These are phyloP conservation scores for Ciconia nigra DNA, from an alignment of 2,797 vertebrate genomes.

Conservation along the genomic window DNA sequence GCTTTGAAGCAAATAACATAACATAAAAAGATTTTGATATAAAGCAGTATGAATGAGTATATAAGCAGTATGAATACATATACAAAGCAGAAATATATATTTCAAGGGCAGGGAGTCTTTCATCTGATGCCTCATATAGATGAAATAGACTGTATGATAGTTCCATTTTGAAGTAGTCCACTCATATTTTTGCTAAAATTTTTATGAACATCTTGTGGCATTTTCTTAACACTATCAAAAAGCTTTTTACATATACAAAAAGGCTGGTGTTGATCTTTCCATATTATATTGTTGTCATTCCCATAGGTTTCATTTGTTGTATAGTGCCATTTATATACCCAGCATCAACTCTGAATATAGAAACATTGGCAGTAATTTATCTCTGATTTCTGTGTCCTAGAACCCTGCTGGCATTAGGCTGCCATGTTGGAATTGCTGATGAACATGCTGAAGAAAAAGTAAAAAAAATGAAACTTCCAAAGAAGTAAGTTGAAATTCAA, in stretches of 20 bases:
- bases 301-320: not conserved
- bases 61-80: not conserved
- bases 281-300: not conserved
- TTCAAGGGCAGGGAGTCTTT: not conserved
- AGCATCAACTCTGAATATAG: not conserved
- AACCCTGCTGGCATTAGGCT: conserved; percentile 91
- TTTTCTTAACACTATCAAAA: not conserved
- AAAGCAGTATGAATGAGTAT: not conserved
- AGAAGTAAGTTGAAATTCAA: conserved; percentile 81
- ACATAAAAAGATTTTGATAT: not conserved
- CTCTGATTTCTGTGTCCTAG: conserved; percentile 70
- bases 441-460: conserved; percentile 91
- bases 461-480: conserved; percentile 88
- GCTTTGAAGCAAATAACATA: not conserved
- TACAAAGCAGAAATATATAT: not conserved
- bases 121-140: not conserved
- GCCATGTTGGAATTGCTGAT: conserved; percentile 91
- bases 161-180: not conserved
- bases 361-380: not conserved
- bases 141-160: not conserved
- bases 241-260: not conserved
- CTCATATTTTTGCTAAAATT: not conserved
- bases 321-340: not conserved
- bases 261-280: not conserved
- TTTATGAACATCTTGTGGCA: not conserved